Evolutionary conservation across 2,888 invertebrate species (phyloP).

Genomic region (Nysson spinosus): DNA sequence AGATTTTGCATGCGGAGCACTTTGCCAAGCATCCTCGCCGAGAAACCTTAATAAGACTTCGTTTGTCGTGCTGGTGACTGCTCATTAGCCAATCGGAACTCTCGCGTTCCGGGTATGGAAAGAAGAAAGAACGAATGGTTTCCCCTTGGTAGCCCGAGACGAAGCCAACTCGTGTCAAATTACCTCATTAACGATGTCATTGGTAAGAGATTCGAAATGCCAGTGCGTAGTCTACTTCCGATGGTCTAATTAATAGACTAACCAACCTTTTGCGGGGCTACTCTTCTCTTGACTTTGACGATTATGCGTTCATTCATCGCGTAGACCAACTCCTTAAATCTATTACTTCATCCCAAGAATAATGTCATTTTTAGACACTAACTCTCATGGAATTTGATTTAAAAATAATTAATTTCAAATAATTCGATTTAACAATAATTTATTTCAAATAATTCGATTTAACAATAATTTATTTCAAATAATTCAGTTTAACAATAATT

Average conservation of each 20-base stretch:
- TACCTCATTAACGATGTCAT: constrained; percentile 45
- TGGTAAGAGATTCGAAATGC: constrained; percentile 19
- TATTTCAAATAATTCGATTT: too few species aligned
- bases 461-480: too few species aligned
- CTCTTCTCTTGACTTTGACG: constrained; percentile 7
- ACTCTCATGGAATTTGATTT: too few species aligned
- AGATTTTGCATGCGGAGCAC: background rate
- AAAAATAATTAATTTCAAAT: too few species aligned
- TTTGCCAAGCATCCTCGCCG: constrained; percentile 8
- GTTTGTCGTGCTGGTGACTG: constrained; percentile 20
- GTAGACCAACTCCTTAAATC: too few species aligned
- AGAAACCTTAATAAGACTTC: constrained; percentile 34
- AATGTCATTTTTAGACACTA: too few species aligned
- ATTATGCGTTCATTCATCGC: background rate
- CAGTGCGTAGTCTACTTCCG: constrained; percentile 13
- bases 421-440: too few species aligned
- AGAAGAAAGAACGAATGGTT: constrained; percentile 14
- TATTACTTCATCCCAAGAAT: too few species aligned
- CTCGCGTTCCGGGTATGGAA: constrained; percentile 13
- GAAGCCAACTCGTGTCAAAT: constrained; percentile 41
- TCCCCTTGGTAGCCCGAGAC: constrained; percentile 19
- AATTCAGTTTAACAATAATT: too few species aligned
- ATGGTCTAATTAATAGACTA: constrained; percentile 25
- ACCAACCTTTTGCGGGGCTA: constrained; percentile 7
- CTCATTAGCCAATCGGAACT: constrained; percentile 51